Percentiles rank a stretch among this genome's conserved stretches.
Conservation (phyloP, 2,888 invertebrate species). For the Sisyra nigra region DNA sequence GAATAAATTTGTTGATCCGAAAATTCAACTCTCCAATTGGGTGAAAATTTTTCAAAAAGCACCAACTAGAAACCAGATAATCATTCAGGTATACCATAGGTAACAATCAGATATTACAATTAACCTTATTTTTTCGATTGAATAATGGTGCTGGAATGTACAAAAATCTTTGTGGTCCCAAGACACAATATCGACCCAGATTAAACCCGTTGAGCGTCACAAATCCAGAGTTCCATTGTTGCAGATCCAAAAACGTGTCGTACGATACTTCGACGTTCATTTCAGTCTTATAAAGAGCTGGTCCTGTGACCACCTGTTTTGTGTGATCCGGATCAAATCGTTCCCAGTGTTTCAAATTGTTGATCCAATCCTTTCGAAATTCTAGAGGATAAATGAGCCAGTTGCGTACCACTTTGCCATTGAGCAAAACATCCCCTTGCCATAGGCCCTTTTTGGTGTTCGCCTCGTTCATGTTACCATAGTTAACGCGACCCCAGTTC, state of each 20-base stretch:
- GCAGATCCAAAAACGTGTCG: constrained; percentile 65
- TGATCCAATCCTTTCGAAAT: constrained; percentile 31
- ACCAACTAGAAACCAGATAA: constrained; percentile 15
- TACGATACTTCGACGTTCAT: constrained; percentile 31
- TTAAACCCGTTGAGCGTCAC: constrained; percentile 75
- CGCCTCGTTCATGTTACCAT: constrained; percentile 24
- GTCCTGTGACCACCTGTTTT: constrained; percentile 22
- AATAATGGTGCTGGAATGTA: constrained; percentile 69
- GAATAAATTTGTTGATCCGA: constrained; percentile 16
- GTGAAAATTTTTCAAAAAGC: constrained; percentile 23
- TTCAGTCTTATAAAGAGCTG: constrained; percentile 36
- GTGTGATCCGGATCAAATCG: background rate
- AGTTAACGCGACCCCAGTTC: constrained; percentile 69
- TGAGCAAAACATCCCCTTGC: constrained; percentile 28
- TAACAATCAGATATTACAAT: background rate
- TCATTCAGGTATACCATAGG: background rate
- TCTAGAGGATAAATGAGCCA: constrained; percentile 35
- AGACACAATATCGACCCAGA: constrained; percentile 71
- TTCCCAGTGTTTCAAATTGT: constrained; percentile 8
- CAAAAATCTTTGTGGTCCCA: constrained; percentile 68
- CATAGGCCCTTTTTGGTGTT: constrained; percentile 24
- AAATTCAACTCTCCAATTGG: constrained; percentile 16
- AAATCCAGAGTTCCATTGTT: constrained; percentile 76
- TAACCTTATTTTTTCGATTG: constrained; percentile 20
- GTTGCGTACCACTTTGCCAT: constrained; percentile 22